Percentiles rank a stretch among this genome's conserved stretches.
Evolutionary conservation across 2,113 vertebrate species (phyloP).

Genomic region (Setophaga kirtlandii): DNA sequence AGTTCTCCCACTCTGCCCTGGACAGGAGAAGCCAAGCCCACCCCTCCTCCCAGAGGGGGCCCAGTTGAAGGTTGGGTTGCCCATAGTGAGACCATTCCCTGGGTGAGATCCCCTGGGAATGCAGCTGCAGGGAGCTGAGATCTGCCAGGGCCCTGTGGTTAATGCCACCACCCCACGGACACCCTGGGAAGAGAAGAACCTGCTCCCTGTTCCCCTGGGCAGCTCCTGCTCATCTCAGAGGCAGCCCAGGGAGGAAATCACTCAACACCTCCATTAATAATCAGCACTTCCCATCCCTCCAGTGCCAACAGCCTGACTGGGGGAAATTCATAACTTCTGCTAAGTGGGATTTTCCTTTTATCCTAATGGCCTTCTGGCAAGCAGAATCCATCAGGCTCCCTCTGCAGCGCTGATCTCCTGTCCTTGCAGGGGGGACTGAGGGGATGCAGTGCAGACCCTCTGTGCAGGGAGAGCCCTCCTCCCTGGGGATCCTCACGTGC

Average conservation of each 20-base stretch:
- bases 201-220: background rate
- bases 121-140: background rate
- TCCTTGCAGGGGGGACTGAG: background rate
- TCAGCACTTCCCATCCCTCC: background rate
- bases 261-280: background rate
- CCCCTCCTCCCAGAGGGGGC: accelerated
- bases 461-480: background rate
- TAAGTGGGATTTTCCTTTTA: background rate
- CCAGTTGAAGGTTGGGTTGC: accelerated
- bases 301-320: background rate
- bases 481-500: background rate
- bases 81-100: accelerated
- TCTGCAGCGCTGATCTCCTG: accelerated
- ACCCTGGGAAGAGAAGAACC: background rate
- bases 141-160: accelerated
- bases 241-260: background rate
- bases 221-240: background rate
- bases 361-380: background rate
- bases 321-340: background rate
- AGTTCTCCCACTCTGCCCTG: background rate
- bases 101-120: accelerated
- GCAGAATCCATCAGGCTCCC: background rate
- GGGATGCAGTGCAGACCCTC: background rate
- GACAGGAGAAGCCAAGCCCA: background rate
- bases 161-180: accelerated